A percentile compares a stretch with the other conserved stretches of the same genome.
phyloP scores from a whole-genome alignment of 2,888 invertebrate species.

The Agrotis segetum region DNA sequence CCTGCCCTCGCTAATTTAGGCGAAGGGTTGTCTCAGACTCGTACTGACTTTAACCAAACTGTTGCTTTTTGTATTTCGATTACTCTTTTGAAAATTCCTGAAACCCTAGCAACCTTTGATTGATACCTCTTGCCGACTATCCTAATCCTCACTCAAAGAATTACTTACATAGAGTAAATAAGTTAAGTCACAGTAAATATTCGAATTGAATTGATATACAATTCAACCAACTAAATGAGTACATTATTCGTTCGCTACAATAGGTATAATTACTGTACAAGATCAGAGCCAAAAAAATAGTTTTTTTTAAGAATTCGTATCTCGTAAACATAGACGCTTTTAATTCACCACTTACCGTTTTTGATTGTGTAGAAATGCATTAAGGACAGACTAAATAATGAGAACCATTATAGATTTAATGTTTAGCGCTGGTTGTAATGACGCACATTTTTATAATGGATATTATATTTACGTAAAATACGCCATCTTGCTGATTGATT shows the following conservation, averaged over 20 bases:
- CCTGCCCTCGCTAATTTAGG: too few species aligned
- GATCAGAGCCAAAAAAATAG: slow-evolving; percentile 31
- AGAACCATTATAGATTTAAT: slow-evolving; percentile 44
- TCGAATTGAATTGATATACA: background rate
- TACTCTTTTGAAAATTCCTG: too few species aligned
- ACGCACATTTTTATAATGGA: slow-evolving; percentile 46
- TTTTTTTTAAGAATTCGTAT: slow-evolving; percentile 45
- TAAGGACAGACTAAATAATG: slow-evolving; percentile 63
- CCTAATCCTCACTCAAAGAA: background rate
- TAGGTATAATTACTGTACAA: slow-evolving; percentile 9
- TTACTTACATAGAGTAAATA: background rate
- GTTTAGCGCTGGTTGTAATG: slow-evolving; percentile 26
- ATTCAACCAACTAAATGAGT: background rate
- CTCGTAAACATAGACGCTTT: slow-evolving; percentile 62
- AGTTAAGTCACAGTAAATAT: too few species aligned
- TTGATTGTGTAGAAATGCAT: slow-evolving; percentile 50
- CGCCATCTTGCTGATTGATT: slow-evolving; percentile 22
- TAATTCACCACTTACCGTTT: slow-evolving; percentile 60
- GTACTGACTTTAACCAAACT: too few species aligned
- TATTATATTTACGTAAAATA: slow-evolving; percentile 38
- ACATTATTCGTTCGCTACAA: slow-evolving; percentile 13
- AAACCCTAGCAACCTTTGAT: background rate
- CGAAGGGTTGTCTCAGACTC: too few species aligned
- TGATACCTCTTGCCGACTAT: background rate
- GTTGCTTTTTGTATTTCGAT: too few species aligned